Base-by-base conservation (phyloP, 2,888 invertebrate species). In the Idaea biselata region DNA sequence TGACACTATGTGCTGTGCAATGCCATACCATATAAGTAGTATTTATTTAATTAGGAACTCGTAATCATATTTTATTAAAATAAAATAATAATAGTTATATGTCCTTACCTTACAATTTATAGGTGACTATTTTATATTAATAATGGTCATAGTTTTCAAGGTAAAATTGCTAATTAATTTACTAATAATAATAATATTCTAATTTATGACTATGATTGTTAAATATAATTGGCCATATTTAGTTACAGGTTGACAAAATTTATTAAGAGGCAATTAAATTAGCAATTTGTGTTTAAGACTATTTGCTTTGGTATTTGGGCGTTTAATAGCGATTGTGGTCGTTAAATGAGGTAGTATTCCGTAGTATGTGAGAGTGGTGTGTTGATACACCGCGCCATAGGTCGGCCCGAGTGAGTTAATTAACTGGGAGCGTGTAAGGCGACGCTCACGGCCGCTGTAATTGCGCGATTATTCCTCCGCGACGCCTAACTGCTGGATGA, bases 401-500 rank as follows among this genome's bases (percentile, higher is more conserved):
- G 83, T 83, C 86, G 87, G 83, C 84, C 87, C 85, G 81, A 91
- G 89, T 90, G 91, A 90, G 91, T 91, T 92, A 91, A 91, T 92
- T 91, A 92, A 90, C 89, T 83, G 85, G 87, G 86, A 90, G 88
- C 89, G 88, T 91, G 91, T 91, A 91, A 91, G 91, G 89, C 91
- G 91, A 90, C 91, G 91, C 90, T 89, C 88, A 89, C 90, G 90
- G 91, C 84, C 89, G 89, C 89, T 90, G 91, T 92, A 92, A 92
- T 92, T 92, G 91, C 91, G 84, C 91, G 91, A 91, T 91, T 92
- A 91, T 91, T 90, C 91, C 92, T 90, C 87, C 89, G 87, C 90
- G 89, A 88, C 90, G 91, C 93, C 90, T 91, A 92, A 93, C 93
- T 92, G 91, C 90, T 90, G 87, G 91, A 91, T 92, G 91, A 93